Evolutionary conservation across 2,888 invertebrate genomes (phyloP).

Genomic region (Phytoseiulus persimilis): DNA sequence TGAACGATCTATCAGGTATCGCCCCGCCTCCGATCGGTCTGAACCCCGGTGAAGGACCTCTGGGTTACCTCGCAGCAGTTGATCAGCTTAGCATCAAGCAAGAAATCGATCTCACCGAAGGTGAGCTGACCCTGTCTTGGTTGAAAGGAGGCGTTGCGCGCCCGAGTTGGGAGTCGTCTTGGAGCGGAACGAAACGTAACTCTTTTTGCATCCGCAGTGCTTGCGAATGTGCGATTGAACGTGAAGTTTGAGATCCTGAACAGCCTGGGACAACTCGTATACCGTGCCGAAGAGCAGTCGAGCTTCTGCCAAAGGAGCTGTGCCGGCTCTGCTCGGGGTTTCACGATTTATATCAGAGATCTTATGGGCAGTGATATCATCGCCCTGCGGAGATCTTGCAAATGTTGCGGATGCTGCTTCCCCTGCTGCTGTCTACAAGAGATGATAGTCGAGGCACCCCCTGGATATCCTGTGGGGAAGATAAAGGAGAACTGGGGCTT

Average conservation of each 20-base stretch:
- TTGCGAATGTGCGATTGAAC: not conserved
- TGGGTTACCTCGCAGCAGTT: not conserved
- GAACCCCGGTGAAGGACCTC: not conserved
- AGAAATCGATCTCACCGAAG: not conserved
- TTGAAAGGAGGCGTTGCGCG: no score
- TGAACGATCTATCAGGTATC: not conserved
- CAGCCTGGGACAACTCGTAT: not conserved
- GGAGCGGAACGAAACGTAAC: not conserved
- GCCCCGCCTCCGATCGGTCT: not conserved
- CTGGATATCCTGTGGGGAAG: not conserved
- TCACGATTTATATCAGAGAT: not conserved
- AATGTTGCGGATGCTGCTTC: constrained; percentile 22
- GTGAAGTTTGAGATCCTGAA: constrained; percentile 22
- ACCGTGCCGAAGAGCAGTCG: not conserved
- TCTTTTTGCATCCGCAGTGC: not conserved
- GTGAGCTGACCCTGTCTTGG: not conserved
- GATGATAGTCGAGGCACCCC: constrained; percentile 18
- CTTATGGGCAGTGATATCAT: constrained; percentile 7
- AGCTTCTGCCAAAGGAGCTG: not conserved
- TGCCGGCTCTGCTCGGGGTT: not conserved
- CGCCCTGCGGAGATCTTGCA: not conserved
- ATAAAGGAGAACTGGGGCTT: constrained; percentile 26
- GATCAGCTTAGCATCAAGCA: constrained; percentile 15
- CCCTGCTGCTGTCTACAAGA: constrained; percentile 32
- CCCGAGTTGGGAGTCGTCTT: no score